Evolutionary conservation across 2,888 invertebrate genomes (phyloP), one percentile per base, ranked within the genome.

Genomic region (Ectemnius cavifrons): DNA sequence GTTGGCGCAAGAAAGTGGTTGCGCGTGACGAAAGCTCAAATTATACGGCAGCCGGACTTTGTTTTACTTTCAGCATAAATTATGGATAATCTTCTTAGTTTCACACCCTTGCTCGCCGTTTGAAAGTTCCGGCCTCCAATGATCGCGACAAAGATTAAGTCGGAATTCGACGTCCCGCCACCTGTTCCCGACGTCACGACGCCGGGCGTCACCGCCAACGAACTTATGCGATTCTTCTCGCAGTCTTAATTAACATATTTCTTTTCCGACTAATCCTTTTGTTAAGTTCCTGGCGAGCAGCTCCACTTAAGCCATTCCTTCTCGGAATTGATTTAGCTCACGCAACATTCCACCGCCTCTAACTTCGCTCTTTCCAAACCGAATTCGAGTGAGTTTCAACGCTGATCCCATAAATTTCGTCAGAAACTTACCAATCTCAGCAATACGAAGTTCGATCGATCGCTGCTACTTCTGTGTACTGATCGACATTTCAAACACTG

Each of bases 41-140:
- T 82, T 82, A 82, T 82, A 77, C 80, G 75, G 77, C 73, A 72
- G 71, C 64, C 79, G 74, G 70, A 75, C 80, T 82, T 80, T 80
- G 83, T 82, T 82, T 80, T 75, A 77, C 73, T 82, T 80, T 76
- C 72, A 80, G 82, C 82, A 82, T 82, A 82, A 82, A 82, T 82
- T 82, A 82, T 75, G 83, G 77, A 82, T 82, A 82, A 82, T 82
- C 82, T 77, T 67, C 75, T 80, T 79, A 80, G 71, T 79, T 74
- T 73, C 78, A 59, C 70, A 63, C 63, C 67, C 64, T 68, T 66
- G 49, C 18, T 47, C 2, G 37, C 37, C 37, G 37, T 63, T 57
- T 13, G 57, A 63, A 80, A 80, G 73, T 80, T 76, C 69, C 4
- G 67, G 28, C 59, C 67, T 66, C 65, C 77, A 75, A 74, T 72